Evolutionary conservation across 1,140 invertebrate genomes (phyloP).

Genomic region (Lethrus apterus): DNA sequence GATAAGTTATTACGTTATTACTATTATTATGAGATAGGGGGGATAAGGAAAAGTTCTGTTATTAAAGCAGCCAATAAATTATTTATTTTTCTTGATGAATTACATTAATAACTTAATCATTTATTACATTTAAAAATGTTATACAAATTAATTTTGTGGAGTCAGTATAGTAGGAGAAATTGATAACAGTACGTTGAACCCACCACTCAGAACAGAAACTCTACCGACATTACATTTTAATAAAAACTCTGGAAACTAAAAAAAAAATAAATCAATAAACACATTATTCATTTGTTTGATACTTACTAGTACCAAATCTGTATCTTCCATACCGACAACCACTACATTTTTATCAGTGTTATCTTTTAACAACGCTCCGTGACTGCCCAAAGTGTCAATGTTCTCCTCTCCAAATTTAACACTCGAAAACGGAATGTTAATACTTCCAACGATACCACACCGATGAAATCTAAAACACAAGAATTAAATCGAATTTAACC

Average conservation of each 20-base stretch:
- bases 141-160: constrained; percentile 21
- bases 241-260: constrained; percentile 64
- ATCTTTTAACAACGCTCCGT: constrained; percentile 51
- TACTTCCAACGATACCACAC: constrained; percentile 66
- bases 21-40: too few species aligned
- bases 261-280: constrained; percentile 32
- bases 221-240: constrained; percentile 56
- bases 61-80: too few species aligned
- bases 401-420: constrained; percentile 60
- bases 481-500: constrained; percentile 14
- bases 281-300: background rate
- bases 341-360: constrained; percentile 62
- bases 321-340: constrained; percentile 68
- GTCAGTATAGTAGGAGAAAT: constrained; percentile 54
- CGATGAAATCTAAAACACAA: constrained; percentile 57
- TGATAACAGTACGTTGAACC: constrained; percentile 56
- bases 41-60: too few species aligned
- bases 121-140: too few species aligned
- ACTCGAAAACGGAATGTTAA: constrained; percentile 78
- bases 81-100: too few species aligned
- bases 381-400: constrained; percentile 54
- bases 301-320: constrained; percentile 65
- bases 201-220: constrained; percentile 67
- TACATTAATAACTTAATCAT: too few species aligned
- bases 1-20: too few species aligned